Percentiles rank a stretch among this genome's conserved stretches.
These are phyloP conservation scores for Thermophis baileyi DNA, from an alignment of 2,113 vertebrate species.

Conservation along the genomic window DNA sequence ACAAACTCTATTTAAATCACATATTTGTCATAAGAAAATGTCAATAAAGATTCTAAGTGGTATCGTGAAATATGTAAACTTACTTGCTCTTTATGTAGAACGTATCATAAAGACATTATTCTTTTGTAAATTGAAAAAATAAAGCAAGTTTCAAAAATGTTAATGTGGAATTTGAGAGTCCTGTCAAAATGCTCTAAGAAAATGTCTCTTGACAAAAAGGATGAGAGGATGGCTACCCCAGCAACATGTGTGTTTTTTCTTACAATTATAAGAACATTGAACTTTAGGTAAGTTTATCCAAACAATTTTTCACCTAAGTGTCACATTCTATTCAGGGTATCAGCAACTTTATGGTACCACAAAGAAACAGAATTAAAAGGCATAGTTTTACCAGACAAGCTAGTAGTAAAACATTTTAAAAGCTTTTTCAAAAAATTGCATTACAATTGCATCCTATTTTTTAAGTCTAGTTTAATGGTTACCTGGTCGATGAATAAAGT, in stretches of 20 bases:
- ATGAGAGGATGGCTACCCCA: neutral
- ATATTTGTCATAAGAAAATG: neutral
- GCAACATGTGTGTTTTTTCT: neutral
- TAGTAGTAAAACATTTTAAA: neutral
- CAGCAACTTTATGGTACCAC: neutral
- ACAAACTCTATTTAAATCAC: neutral
- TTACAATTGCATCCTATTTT: neutral
- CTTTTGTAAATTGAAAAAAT: constrained; percentile 4
- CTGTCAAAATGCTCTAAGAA: fast-evolving
- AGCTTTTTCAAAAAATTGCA: neutral
- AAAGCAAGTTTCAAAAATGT: neutral
- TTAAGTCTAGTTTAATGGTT: neutral
- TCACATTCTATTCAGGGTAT: neutral
- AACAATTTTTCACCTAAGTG: neutral
- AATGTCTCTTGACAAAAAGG: neutral
- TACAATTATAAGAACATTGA: neutral
- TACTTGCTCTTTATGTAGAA: neutral
- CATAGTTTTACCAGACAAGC: neutral
- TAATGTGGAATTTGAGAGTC: neutral
- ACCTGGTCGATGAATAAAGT: neutral
- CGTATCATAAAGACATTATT: neutral
- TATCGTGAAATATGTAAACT: neutral
- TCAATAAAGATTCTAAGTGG: neutral
- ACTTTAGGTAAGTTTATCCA: neutral
- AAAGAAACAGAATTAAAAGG: neutral